Base-by-base conservation (phyloP, 2,113 vertebrate genomes). In the Scartelaos histophorus region DNA sequence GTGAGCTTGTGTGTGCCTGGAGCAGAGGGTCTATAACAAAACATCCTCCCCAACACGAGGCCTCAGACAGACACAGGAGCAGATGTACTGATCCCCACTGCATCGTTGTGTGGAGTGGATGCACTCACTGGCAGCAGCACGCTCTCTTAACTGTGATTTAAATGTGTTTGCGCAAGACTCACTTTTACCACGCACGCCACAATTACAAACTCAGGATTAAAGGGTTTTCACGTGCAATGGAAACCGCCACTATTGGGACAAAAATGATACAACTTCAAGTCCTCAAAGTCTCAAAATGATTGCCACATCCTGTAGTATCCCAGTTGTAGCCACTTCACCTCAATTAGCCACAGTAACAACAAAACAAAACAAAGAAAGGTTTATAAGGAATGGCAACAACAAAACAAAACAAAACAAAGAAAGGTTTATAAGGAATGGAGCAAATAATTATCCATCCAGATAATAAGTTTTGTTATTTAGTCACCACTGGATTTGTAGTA, bases 81-180 rank as follows among this genome's bases (percentile, higher is more conserved):
- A 81, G 78, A 83, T 85, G 77, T 73, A 87, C 80, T 70, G 84
- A 87, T 82, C 82, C 82, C 12, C 75, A 80, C 77, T 78, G 38
- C 71, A 45, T 70, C 54, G 16, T 58, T 71, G 77, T 72, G 70
- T 46, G 67, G 35, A 69, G 47, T 60, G 64, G 47, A 75, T 73
- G 76, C 79, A 70, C 78, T 80, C 53, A 79, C 69, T 70, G 79
- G 75, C 75, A 75, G 69, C 22, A 66, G 49, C 43, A 66, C 46
- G 5, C 25, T 5, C 53, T 60, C 77, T 69, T 72, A 46, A 34
- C 65, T 60, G 25, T 17, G 5, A 76, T 76, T 78, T 73, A 76
- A 82, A 60, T 43, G 69, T 54, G 74, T 76, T 78, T 75, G 69
- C 67, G 53, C 15, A 70, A 21, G 66, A 66, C 53, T 73, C 73